Evolutionary conservation across 2,888 invertebrate genomes (phyloP).

Genomic region (Automeris io): DNA sequence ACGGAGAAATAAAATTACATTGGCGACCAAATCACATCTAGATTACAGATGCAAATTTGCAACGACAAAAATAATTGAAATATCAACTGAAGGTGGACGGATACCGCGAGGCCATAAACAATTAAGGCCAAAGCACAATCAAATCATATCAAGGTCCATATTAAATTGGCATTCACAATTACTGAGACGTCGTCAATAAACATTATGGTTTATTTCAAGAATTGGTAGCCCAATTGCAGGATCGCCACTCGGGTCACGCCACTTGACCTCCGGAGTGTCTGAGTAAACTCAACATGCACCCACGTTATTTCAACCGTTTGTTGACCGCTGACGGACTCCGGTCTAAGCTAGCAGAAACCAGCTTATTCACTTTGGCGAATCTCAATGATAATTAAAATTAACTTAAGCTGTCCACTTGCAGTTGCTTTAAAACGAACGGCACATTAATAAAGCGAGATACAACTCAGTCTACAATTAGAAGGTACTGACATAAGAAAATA

Average conservation of each 20-base stretch:
- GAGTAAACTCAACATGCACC: background rate
- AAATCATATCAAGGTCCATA: background rate
- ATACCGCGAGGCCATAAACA: background rate
- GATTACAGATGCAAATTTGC: no score
- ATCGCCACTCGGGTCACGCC: conserved; percentile 1
- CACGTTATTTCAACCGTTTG: conserved; percentile 3
- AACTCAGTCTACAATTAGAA: no score
- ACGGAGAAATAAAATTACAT: no score
- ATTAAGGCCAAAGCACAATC: background rate
- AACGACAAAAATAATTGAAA: no score
- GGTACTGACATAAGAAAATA: no score
- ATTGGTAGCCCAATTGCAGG: background rate
- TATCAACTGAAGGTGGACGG: background rate
- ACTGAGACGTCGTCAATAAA: background rate
- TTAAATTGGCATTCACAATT: conserved; percentile 1
- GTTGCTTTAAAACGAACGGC: no score
- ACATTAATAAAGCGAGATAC: no score
- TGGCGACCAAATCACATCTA: no score
- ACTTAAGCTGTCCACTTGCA: no score
- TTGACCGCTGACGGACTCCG: background rate
- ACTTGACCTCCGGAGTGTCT: conserved; percentile 1
- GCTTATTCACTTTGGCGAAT: no score
- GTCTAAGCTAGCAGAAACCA: no score
- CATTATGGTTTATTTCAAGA: conserved; percentile 1
- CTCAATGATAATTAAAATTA: no score